Evolutionary conservation across 2,113 vertebrate genomes (phyloP), one percentile per base, ranked within the genome.

Genomic region (Trinectes maculatus): DNA sequence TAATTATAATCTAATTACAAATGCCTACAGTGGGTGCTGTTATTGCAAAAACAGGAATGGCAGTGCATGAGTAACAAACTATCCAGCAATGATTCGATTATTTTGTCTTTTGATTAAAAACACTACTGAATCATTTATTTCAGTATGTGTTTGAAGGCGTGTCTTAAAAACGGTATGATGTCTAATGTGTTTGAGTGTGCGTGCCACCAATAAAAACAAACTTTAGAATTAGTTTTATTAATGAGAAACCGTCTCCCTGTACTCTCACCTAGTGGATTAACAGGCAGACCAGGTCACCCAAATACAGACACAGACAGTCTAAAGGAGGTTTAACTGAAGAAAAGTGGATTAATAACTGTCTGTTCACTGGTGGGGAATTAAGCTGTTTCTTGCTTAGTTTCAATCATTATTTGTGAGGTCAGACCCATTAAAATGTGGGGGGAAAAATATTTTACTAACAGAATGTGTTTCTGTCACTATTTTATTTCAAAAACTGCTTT

Each of bases 1-100:
- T 58, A 34, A 51, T 68, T 68, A 73, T 91, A 86, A 92, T 90
- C 90, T 88, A 83, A 87, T 90, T 84, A 85, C 44, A 59, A 29
- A 25, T 53, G 40, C 11, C 43, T 60, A 37, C 52, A 54, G 59
- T 54, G 36, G 34, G 34, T 52, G 60, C 25, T 44, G 42, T 28
- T 42, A 13, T 3, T 21, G 26, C 25, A 74, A 16, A 29, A 52
- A 57, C 21, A 29, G 13, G 29, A 34, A 44, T 29, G 1, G 46
- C 29, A 12, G 4, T 36, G 21, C 22, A 5, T 47, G 26, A 46
- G 3, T 18, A 1, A 39, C 3, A 8, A 2, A 29, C 15, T 34
- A 31, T 25, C 24, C 11, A 8, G 15, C 16, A 12, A 8, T 34
- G 31, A 4, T n/a, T n/a, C n/a, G n/a, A n/a, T n/a, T n/a, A n/a